phyloP scores from a whole-genome alignment of 1,140 invertebrate species.

The Orussus abietinus region DNA sequence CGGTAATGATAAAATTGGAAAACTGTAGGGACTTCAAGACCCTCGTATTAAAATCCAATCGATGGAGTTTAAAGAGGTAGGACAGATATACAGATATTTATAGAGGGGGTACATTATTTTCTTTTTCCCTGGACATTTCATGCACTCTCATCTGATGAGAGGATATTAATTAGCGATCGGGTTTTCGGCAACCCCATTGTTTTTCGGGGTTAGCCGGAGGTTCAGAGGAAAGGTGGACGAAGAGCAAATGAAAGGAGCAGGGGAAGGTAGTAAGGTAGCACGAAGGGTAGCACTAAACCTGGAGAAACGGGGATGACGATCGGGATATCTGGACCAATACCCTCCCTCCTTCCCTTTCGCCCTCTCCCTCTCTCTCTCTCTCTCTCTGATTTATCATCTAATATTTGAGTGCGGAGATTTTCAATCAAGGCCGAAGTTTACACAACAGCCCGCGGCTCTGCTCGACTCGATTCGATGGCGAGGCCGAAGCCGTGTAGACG shows the following conservation, averaged over 20 bases:
- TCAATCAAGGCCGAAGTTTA: slow-evolving; percentile 49
- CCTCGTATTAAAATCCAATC: no score
- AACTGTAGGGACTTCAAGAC: no score
- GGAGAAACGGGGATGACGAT: slow-evolving; percentile 22
- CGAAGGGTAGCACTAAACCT: neutral
- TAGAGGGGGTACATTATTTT: no score
- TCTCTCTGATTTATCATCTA: slow-evolving; percentile 47
- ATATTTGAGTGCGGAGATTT: slow-evolving; percentile 51
- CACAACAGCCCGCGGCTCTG: slow-evolving; percentile 46
- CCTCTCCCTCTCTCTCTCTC: neutral
- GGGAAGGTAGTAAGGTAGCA: slow-evolving; percentile 5
- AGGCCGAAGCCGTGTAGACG: slow-evolving; percentile 39
- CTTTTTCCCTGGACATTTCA: no score
- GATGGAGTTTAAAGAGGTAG: no score
- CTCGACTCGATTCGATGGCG: slow-evolving; percentile 42
- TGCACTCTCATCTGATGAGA: no score
- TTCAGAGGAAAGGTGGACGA: no score
- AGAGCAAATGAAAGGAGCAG: neutral
- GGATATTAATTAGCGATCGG: no score
- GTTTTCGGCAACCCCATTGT: no score
- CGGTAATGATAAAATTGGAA: no score
- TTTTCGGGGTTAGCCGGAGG: no score
- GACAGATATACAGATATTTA: slow-evolving; percentile 12
- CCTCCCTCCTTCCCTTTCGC: slow-evolving; percentile 4
- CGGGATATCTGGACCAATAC: slow-evolving; percentile 26